These are phyloP conservation scores for Isaurus tuberculatus DNA, from an alignment of 92 coral and sea anemone genomes.

Conservation along the genomic window DNA sequence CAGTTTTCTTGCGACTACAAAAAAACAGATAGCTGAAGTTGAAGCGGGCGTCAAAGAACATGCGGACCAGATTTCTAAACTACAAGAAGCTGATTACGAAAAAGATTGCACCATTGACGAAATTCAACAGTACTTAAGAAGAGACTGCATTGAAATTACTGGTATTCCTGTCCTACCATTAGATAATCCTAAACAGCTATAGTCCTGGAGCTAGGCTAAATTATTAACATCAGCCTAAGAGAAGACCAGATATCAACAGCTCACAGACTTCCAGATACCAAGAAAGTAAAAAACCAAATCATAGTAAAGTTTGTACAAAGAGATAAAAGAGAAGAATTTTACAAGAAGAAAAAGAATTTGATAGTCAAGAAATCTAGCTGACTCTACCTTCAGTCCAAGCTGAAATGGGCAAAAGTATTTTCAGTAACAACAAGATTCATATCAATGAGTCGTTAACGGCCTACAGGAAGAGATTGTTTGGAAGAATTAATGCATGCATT, in stretches of 20 bases:
- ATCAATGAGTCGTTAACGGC: slow-evolving; percentile 45
- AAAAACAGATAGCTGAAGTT: not conserved
- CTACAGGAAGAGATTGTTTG: slow-evolving; percentile 25
- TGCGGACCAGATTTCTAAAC: not conserved
- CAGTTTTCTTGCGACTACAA: slow-evolving; percentile 11
- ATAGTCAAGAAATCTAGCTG: slow-evolving; percentile 21
- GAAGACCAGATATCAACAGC: slow-evolving; percentile 47
- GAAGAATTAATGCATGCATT: slow-evolving; percentile 15
- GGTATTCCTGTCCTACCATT: not conserved
- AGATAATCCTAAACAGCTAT: not conserved
- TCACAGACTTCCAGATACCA: slow-evolving; percentile 42
- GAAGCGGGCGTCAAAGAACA: not conserved
- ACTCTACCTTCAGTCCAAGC: slow-evolving; percentile 39
- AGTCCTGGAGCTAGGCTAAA: slow-evolving; percentile 33
- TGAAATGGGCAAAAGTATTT: slow-evolving; percentile 32
- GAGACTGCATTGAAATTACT: slow-evolving; percentile 16
- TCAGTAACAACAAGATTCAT: slow-evolving; percentile 30
- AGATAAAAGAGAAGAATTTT: slow-evolving; percentile 49
- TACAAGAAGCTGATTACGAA: not conserved
- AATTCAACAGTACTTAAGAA: not conserved
- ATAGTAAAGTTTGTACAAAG: slow-evolving; percentile 49
- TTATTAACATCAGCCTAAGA: slow-evolving; percentile 8
- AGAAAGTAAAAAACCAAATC: slow-evolving; percentile 52
- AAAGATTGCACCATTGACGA: not conserved
- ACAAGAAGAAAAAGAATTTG: slow-evolving; percentile 5